Evolutionary conservation across 2,113 vertebrate genomes (phyloP).

Genomic region (Zootoca vivipara): DNA sequence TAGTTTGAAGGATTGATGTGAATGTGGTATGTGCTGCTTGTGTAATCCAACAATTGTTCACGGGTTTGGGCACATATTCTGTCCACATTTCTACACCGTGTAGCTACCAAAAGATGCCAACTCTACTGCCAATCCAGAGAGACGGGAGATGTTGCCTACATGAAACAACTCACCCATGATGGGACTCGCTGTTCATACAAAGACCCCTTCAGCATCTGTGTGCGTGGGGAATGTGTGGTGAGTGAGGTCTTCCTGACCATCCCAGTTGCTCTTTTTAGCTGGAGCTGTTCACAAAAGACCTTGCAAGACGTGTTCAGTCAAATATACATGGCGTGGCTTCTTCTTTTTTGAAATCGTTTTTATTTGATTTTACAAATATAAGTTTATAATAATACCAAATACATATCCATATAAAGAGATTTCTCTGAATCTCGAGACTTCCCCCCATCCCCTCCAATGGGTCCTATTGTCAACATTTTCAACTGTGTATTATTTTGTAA

Average conservation of each 20-base stretch:
- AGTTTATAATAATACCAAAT: no score
- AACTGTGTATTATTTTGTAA: no score
- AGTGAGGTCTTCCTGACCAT: constrained; percentile 33
- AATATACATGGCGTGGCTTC: not conserved
- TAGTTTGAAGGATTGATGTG: no score
- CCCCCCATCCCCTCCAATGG: no score
- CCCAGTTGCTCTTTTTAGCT: accelerated
- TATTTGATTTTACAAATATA: no score
- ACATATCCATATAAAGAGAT: no score
- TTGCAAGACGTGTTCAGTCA: accelerated
- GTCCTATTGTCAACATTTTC: no score
- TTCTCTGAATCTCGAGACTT: no score
- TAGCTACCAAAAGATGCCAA: constrained; percentile 92
- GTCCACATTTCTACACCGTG: not conserved
- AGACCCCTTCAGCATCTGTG: constrained; percentile 93
- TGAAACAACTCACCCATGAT: constrained; percentile 94
- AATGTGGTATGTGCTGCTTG: not conserved
- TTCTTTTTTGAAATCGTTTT: no score
- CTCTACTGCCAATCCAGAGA: constrained; percentile 95
- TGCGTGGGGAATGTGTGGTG: constrained; percentile 96
- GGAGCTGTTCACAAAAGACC: accelerated
- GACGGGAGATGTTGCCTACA: constrained; percentile 83
- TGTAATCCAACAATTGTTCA: not conserved
- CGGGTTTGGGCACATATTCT: not conserved
- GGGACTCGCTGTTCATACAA: constrained; percentile 96